Evolutionary conservation across 2,113 vertebrate species (phyloP).

Genomic region (Eolophus roseicapilla): DNA sequence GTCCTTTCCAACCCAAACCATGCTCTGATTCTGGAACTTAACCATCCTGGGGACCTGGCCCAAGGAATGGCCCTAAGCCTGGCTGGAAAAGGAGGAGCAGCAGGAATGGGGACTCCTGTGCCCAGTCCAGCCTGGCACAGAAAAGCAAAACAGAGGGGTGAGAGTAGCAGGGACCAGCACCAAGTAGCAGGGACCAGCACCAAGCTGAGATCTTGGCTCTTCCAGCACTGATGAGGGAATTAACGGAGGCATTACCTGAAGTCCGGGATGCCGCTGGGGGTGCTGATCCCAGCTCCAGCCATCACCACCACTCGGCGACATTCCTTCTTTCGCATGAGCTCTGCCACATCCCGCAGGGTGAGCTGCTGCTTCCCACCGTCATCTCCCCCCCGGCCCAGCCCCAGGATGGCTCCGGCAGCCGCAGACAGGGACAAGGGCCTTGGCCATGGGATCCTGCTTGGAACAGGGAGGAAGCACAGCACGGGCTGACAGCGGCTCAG

Average conservation of each 20-base stretch:
- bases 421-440: background rate
- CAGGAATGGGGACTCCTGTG: background rate
- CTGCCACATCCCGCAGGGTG: conserved; percentile 78
- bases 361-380: conserved; percentile 26
- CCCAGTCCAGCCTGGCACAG: background rate
- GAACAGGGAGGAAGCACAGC: background rate
- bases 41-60: background rate
- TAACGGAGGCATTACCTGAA: conserved; percentile 78
- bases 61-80: fast-evolving
- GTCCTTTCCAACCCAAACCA: background rate
- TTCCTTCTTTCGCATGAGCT: conserved; percentile 66
- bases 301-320: conserved; percentile 86
- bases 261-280: conserved; percentile 92
- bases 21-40: background rate
- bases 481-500: fast-evolving
- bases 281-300: conserved; percentile 94
- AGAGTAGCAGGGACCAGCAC: background rate
- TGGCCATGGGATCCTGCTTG: conserved; percentile 24
- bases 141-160: background rate
- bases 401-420: background rate
- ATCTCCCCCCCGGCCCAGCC: conserved; percentile 24
- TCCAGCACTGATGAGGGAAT: background rate
- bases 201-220: background rate
- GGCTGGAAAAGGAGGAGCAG: background rate
- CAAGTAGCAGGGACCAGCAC: background rate